Percentiles rank a stretch among this genome's conserved stretches.
phyloP scores from a whole-genome alignment of 2,113 vertebrate species.

The Lepus timidus region DNA sequence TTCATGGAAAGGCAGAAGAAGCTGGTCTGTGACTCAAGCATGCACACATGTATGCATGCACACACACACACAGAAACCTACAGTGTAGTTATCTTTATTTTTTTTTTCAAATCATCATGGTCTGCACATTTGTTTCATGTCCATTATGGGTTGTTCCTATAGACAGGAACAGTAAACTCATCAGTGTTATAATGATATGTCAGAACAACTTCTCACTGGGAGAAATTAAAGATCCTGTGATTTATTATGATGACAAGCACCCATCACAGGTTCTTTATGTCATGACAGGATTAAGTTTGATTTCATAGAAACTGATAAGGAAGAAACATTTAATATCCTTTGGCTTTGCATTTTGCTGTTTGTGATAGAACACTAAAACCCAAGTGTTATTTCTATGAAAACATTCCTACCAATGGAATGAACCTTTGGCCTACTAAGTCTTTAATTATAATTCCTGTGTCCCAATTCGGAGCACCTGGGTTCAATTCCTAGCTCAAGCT shows the following conservation, averaged over 20 bases:
- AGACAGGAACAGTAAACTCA: background rate
- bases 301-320: slow-evolving; percentile 18
- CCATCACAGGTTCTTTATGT: slow-evolving; percentile 27
- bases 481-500: too few species aligned
- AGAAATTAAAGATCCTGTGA: background rate
- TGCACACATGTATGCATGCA: too few species aligned
- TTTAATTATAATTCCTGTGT: too few species aligned
- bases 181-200: background rate
- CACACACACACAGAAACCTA: background rate
- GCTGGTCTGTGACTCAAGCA: background rate
- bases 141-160: background rate
- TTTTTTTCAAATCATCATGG: background rate
- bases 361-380: background rate
- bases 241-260: background rate
- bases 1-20: background rate
- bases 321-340: background rate
- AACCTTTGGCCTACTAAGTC: too few species aligned
- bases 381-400: background rate
- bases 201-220: background rate
- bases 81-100: background rate
- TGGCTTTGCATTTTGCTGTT: background rate
- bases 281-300: background rate
- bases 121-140: background rate
- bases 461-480: too few species aligned
- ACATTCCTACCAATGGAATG: background rate